Evolutionary conservation across 2,113 vertebrate genomes (phyloP), one percentile per base, ranked within the genome.

Genomic region (Aramus guarauna): DNA sequence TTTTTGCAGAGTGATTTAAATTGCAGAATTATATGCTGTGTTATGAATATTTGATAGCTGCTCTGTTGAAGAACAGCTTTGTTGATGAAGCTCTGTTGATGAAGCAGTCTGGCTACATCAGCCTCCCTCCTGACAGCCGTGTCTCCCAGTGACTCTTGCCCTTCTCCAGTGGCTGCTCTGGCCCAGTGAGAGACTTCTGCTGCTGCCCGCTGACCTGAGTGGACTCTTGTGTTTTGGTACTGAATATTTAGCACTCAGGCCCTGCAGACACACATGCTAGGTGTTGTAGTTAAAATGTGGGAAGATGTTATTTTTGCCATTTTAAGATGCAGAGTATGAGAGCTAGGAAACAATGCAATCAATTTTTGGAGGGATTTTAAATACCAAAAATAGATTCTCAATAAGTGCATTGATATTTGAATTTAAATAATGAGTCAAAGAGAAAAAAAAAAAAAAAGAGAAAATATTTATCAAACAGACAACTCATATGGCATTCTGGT

Each of bases 121-220:
- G 8, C 15, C 23, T 67, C 32, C 9, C 6, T 74, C 36, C 29
- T 0, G 0, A 30, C 24, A 53, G 5, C 15, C 14, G 15, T 13
- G 5, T 63, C 20, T 83, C 26, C 32, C 23, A 22, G 4, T 58
- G 36, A 41, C 14, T 58, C 26, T 76, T 86, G 22, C 53, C 32
- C 6, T 71, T 43, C n/a, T 58, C 11, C 1, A 0, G 27, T 45
- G 50, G 10, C 15, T 15, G 1, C 16, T 80, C 19, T 60, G 27
- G 12, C 24, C 21, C 12, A 12, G 9, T 20, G 59, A 53, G 24
- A 86, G 30, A 27, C 6, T 87, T 48, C 26, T 74, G 36, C 59
- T 85, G 30, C 53, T 88, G 30, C 19, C n/a, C 78, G 24, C 15
- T 62, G 30, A n/a, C 7, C 12, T 23, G 8, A 85, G 10, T 21